These are phyloP conservation scores for Miniopterus natalensis DNA, from an alignment of 2,113 vertebrate genomes.

Conservation along the genomic window DNA sequence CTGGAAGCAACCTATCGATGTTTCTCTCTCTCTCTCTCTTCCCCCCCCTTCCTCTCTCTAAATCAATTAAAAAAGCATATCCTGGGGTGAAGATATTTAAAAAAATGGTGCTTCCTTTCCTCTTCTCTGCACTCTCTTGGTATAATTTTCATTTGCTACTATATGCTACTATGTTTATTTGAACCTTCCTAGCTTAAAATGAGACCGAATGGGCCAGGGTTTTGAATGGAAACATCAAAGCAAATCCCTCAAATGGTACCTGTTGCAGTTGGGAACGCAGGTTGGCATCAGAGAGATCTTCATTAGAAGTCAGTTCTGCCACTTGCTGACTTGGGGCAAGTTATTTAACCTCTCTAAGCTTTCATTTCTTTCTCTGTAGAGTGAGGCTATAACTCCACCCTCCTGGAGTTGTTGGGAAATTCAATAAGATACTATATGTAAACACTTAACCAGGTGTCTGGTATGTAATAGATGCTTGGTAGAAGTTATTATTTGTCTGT, in stretches of 20 bases:
- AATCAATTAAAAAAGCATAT: background rate
- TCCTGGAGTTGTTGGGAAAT: background rate
- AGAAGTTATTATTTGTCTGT: background rate
- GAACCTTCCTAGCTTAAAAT: background rate
- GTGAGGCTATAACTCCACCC: background rate
- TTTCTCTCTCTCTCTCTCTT: background rate
- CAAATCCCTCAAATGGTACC: background rate
- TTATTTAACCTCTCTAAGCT: background rate
- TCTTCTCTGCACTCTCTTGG: background rate
- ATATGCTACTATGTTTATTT: background rate
- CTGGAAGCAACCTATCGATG: background rate
- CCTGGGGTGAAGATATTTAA: background rate
- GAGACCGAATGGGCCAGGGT: background rate
- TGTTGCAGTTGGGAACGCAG: background rate
- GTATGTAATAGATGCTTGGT: background rate
- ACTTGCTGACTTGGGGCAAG: slow-evolving; percentile 5
- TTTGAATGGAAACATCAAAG: background rate
- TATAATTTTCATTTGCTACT: slow-evolving; percentile 4
- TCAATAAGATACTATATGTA: background rate
- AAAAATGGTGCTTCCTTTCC: background rate
- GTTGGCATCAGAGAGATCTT: background rate
- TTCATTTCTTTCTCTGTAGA: background rate
- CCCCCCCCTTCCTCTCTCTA: background rate
- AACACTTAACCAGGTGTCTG: background rate
- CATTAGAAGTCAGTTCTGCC: background rate